phyloP scores from a whole-genome alignment of 2,888 invertebrate genomes.

The Tinea trinotella region DNA sequence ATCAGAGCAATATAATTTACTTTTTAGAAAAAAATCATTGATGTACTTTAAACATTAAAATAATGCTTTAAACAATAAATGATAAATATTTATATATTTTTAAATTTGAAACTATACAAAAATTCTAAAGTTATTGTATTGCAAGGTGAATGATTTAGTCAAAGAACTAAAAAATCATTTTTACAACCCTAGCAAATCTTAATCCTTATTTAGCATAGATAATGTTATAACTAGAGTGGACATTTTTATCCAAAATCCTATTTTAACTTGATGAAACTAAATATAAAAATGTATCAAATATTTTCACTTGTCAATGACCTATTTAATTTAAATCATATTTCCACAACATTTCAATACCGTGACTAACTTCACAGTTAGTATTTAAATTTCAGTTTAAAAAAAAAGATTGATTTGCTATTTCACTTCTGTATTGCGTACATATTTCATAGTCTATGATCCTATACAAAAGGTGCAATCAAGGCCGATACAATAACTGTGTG shows the following conservation, averaged over 20 bases:
- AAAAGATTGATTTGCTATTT: conserved; percentile 2
- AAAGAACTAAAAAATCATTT: too few species aligned
- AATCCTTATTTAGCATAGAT: neutral
- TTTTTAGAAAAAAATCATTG: too few species aligned
- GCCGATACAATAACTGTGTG: conserved; percentile 7
- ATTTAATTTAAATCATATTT: neutral
- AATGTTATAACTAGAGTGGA: neutral
- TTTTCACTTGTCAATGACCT: conserved; percentile 4
- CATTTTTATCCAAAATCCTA: neutral
- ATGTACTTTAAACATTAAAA: too few species aligned
- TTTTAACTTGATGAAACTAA: neutral
- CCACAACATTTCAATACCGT: conserved; percentile 10
- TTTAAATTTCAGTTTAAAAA: neutral
- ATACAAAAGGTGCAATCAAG: conserved; percentile 10
- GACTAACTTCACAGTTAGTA: neutral
- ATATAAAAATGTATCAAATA: neutral
- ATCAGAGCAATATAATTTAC: too few species aligned
- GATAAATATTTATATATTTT: too few species aligned
- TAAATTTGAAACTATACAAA: too few species aligned
- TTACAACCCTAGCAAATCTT: neutral
- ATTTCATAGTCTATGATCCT: conserved; percentile 13
- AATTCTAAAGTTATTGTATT: too few species aligned
- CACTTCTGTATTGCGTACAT: conserved; percentile 10
- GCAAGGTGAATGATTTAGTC: too few species aligned
- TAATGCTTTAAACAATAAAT: too few species aligned